These are phyloP conservation scores for Belonocnema kinseyi DNA, from an alignment of 1,140 invertebrate genomes.

Conservation along the genomic window DNA sequence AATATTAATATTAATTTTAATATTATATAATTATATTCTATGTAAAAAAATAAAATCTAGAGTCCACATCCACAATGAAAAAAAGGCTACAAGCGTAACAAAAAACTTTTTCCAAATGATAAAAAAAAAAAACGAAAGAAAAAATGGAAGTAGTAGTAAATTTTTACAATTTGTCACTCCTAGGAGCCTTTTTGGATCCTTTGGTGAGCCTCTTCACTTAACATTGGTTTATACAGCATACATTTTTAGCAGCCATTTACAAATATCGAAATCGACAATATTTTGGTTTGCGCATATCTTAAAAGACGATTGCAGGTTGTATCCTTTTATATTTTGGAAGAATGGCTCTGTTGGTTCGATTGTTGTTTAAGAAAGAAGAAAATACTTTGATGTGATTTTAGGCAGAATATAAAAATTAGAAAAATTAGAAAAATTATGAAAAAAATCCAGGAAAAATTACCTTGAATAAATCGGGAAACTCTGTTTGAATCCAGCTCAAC, in stretches of 20 bases:
- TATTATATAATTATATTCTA: no score
- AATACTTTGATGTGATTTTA: background rate
- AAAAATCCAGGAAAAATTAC: slow-evolving; percentile 45
- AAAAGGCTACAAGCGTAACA: no score
- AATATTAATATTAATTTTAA: no score
- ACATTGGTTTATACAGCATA: background rate
- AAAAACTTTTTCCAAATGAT: background rate
- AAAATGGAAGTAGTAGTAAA: slow-evolving; percentile 14
- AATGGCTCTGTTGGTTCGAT: slow-evolving; percentile 2
- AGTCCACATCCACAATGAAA: no score
- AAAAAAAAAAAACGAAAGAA: background rate
- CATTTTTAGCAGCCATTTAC: background rate
- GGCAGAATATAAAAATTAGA: background rate
- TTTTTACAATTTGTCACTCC: slow-evolving; percentile 30
- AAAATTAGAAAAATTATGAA: background rate
- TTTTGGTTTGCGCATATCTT: slow-evolving; percentile 7
- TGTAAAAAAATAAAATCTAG: no score
- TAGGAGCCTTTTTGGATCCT: slow-evolving; percentile 29
- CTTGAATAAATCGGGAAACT: slow-evolving; percentile 80
- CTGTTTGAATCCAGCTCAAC: slow-evolving; percentile 82
- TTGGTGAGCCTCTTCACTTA: background rate
- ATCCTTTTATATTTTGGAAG: background rate
- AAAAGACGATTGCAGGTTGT: slow-evolving; percentile 17
- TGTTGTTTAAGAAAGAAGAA: background rate
- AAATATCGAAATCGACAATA: slow-evolving; percentile 8